Evolutionary conservation across 2,888 invertebrate genomes (phyloP).

Genomic region (Metalampra italica): DNA sequence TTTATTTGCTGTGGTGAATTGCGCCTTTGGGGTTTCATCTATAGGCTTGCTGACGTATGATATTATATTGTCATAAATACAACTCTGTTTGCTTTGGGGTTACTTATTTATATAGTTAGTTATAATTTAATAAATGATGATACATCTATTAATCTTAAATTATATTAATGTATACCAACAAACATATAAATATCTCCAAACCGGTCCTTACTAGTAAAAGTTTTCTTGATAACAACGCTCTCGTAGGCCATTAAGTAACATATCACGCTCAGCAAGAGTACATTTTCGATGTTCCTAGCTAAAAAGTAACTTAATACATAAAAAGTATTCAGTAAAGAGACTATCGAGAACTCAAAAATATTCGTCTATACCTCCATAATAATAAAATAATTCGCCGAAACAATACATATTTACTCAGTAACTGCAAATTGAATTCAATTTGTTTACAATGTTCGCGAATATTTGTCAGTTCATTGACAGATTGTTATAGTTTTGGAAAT

Average conservation of each 20-base stretch:
- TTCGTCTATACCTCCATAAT: too few relatives aligned
- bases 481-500: constrained; percentile 20
- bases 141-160: too few relatives aligned
- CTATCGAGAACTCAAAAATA: too few relatives aligned
- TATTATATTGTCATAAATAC: constrained; percentile 27
- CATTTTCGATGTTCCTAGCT: background rate
- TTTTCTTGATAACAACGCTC: background rate
- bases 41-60: constrained; percentile 29
- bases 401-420: background rate
- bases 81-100: constrained; percentile 17
- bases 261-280: too few relatives aligned
- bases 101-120: too few relatives aligned
- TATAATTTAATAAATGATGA: too few relatives aligned
- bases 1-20: constrained; percentile 50
- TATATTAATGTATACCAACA: too few relatives aligned
- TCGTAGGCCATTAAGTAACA: background rate
- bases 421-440: constrained; percentile 11
- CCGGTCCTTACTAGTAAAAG: background rate
- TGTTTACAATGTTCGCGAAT: constrained; percentile 13
- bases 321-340: too few relatives aligned
- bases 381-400: background rate
- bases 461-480: constrained; percentile 18
- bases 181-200: too few relatives aligned
- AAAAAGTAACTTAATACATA: background rate
- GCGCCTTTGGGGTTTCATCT: constrained; percentile 44